Evolutionary conservation across 2,797 vertebrate genomes (phyloP).

Genomic region (Danio kyathit): DNA sequence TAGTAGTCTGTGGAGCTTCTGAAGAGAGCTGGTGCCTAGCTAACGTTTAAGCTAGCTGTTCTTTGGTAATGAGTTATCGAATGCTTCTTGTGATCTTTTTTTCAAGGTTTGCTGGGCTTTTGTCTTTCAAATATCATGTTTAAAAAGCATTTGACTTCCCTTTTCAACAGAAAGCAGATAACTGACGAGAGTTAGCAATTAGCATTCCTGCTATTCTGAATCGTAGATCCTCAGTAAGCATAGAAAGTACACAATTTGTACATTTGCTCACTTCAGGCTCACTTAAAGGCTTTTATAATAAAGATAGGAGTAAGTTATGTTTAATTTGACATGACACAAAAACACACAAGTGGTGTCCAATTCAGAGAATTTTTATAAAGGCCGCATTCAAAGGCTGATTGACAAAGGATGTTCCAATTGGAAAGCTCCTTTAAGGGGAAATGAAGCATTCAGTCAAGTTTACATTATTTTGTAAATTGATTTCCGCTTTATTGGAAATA

Average conservation of each 20-base stretch:
- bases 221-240: not conserved
- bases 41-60: not conserved
- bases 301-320: not conserved
- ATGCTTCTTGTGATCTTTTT: conserved; percentile 7
- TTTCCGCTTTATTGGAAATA: too few relatives aligned
- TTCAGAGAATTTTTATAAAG: too few relatives aligned
- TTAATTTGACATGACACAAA: not conserved
- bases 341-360: too few relatives aligned
- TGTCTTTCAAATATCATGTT: conserved; percentile 1
- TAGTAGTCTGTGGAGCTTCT: not conserved
- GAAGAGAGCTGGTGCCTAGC: not conserved
- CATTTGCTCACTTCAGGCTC: not conserved
- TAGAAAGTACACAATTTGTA: not conserved
- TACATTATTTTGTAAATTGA: too few relatives aligned
- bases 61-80: not conserved
- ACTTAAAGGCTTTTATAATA: not conserved
- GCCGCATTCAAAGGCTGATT: too few relatives aligned
- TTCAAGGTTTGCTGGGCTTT: not conserved
- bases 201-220: not conserved
- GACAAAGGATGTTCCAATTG: too few relatives aligned
- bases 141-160: not conserved
- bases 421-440: too few relatives aligned
- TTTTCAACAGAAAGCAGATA: not conserved
- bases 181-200: not conserved
- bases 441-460: too few relatives aligned